Evolutionary conservation across 2,113 vertebrate genomes (phyloP), one percentile per base, ranked within the genome.

Genomic region (Epinephelus moara): DNA sequence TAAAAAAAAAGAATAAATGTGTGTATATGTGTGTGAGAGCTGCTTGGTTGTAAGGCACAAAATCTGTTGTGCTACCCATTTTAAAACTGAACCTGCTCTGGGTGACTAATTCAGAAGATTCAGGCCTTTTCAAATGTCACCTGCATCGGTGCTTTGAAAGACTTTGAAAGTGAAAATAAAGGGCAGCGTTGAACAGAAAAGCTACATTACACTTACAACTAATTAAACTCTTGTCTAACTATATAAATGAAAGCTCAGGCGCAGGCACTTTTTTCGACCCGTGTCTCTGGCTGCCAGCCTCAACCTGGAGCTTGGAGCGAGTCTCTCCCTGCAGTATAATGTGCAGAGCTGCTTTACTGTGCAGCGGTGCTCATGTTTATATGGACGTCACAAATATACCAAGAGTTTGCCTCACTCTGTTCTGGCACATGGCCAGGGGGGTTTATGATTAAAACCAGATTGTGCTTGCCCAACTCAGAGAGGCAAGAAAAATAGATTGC

Each of bases 401-500:
- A 75, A 86, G 89, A 85, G 89, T 88, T 93, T 89, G 77, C 86
- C 78, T 94, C 85, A 69, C 88, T 93, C 78, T 37, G 15, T 55
- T 92, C 80, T 91, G 92, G 91, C 91, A 84, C 21, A 61, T 71
- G 86, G 87, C 92, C 91, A 85, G 81, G 80, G 85, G 89, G 78
- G 91, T 92, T 92, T 93, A 93, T 95, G 94, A 96, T 95, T 94
- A 90, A 95, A 95, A 92, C 94, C 95, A 96, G 94, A 94, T 91
- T 91, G 88, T 80, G 80, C 91, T 91, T 91, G 89, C 88, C 88
- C 86, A 90, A 89, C 81, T 88, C 67, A 1, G 33, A 60, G 49
- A 71, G 68, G 70, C 33, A 52, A 88, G 89, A 94, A 94, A 95
- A 95, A 94, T 85, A 94, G 80, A 82, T 81, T 89, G 94, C 84